phyloP scores from a whole-genome alignment of 2,797 vertebrate species.

The Potorous gilbertii region DNA sequence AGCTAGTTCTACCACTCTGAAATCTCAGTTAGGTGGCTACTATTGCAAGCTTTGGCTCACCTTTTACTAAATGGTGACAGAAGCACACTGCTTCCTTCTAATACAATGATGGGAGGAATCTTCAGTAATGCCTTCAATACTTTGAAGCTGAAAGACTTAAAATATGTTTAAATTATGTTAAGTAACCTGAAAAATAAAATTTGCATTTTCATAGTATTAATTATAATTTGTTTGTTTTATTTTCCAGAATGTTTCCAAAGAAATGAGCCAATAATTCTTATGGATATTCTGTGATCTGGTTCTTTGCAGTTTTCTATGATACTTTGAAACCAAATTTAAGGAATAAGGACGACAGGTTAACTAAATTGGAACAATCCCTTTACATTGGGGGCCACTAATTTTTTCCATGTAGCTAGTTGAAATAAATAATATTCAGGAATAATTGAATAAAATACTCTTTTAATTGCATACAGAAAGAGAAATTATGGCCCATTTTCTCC shows the following conservation, averaged over 20 bases:
- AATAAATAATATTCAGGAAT: conserved; percentile 73
- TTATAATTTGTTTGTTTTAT: conserved; percentile 53
- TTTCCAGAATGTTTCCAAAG: conserved; percentile 63
- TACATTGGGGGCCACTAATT: conserved; percentile 71
- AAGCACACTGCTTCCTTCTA: not conserved
- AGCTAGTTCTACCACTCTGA: not conserved
- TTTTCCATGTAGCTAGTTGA: conserved; percentile 63
- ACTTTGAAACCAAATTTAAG: conserved; percentile 65
- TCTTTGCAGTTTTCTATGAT: conserved; percentile 28
- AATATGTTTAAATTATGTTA: conserved; percentile 40
- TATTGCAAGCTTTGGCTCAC: not conserved
- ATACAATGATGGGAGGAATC: not conserved
- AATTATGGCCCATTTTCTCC: conserved; percentile 65
- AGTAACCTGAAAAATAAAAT: conserved; percentile 20
- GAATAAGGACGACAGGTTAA: conserved; percentile 69
- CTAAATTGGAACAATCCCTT: conserved; percentile 74
- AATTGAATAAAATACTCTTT: conserved; percentile 77
- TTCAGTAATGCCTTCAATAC: conserved; percentile 14
- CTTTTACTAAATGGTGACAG: not conserved
- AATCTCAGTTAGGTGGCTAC: not conserved
- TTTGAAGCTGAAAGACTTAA: not conserved
- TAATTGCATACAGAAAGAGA: conserved; percentile 79
- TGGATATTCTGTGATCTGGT: conserved; percentile 36
- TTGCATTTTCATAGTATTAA: not conserved
- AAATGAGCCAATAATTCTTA: conserved; percentile 50